Base-by-base conservation (phyloP, 2,113 vertebrate species). In the Connochaetes taurinus region DNA sequence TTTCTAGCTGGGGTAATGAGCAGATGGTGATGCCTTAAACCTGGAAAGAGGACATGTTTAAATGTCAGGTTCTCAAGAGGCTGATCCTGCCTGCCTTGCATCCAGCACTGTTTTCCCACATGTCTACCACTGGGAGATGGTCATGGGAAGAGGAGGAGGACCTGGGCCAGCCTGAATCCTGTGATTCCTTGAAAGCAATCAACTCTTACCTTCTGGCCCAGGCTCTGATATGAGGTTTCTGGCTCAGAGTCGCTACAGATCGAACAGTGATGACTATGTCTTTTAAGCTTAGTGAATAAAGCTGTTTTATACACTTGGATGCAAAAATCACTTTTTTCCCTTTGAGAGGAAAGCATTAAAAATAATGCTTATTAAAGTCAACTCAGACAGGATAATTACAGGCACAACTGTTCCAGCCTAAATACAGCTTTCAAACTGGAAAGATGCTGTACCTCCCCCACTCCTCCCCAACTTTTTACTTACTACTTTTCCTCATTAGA, bases 321-420 rank as follows among this genome's bases (percentile, higher is more conserved):
- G 89, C 91, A 82, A 92, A 94, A 84, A 80, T 58, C 36, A 87
- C 87, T 85, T 62, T 85, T 78, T 62, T 10, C n/a, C 80, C 21
- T 89, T 74, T 84, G 86, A 86, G 91, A 94, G 50, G 91, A 93
- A 97, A 62, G 82, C 94, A 94, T 87, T 97, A 97, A 97, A 96
- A 97, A 94, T 91, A 90, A 92, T 87, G 96, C 91, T 97, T 93
- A 97, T 97, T 98, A 97, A 95, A 97, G 97, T 94, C 67, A 91
- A 90, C 95, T 89, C 95, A 97, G 97, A 98, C 97, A 62, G 97
- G 95, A 95, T 97, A 98, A 98, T 98, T 95, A 97, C 91, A 97
- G 97, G 93, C 97, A 98, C 91, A 53, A 62, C 60, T 47, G 45
- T 88, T 92, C 83, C 6, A 36, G 87, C 55, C 91, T 97, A 97